phyloP scores from a whole-genome alignment of 2,888 invertebrate species.

The Lasioglossum villosulum region DNA sequence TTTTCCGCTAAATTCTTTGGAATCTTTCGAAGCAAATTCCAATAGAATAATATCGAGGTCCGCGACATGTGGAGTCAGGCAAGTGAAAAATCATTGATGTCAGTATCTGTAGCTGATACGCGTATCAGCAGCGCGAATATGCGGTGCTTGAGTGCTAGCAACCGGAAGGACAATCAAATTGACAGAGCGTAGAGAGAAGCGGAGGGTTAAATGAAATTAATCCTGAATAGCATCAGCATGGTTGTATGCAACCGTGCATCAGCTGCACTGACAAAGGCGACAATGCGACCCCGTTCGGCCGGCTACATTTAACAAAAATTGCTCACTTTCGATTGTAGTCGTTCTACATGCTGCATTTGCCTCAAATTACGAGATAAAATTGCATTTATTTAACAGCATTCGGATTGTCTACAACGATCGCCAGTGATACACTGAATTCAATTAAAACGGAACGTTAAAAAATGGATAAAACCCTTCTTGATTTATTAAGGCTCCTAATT shows the following conservation, averaged over 20 bases:
- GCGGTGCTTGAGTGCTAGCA: constrained; percentile 32
- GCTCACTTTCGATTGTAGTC: neutral
- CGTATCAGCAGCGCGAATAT: constrained; percentile 31
- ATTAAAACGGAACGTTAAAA: neutral
- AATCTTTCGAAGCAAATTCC: constrained; percentile 6
- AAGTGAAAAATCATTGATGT: constrained; percentile 29
- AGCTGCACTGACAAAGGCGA: constrained; percentile 29
- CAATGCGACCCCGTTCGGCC: constrained; percentile 1
- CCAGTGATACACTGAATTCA: neutral
- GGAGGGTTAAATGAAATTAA: constrained; percentile 68
- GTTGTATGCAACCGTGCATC: constrained; percentile 24
- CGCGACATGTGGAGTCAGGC: neutral
- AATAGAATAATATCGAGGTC: neutral
- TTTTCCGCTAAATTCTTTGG: neutral
- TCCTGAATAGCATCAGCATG: constrained; percentile 55
- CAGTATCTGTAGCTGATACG: constrained; percentile 22
- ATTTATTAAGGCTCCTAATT: neutral
- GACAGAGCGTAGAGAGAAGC: constrained; percentile 56
- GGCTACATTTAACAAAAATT: constrained; percentile 17
- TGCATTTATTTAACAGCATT: neutral
- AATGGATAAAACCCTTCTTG: neutral
- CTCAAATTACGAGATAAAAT: neutral
- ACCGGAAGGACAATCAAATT: constrained; percentile 63
- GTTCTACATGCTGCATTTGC: neutral
- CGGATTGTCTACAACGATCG: neutral